These are phyloP conservation scores for Napeogenes inachia DNA, from an alignment of 2,888 invertebrate species.

Conservation along the genomic window DNA sequence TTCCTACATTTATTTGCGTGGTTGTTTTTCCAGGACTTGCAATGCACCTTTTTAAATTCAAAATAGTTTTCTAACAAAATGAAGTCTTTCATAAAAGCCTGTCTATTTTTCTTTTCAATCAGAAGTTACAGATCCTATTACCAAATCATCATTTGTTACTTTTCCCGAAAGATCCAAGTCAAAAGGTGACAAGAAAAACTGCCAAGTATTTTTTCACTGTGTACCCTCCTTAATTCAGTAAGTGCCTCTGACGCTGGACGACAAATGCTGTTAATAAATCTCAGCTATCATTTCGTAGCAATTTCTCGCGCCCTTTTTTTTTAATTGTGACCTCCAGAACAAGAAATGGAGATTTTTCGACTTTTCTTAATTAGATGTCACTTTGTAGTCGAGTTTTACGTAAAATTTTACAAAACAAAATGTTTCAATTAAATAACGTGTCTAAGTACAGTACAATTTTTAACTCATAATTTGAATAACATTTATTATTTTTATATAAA, in stretches of 20 bases:
- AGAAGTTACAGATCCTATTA: conserved; percentile 12
- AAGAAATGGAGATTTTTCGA: conserved; percentile 20
- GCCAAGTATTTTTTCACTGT: conserved; percentile 26
- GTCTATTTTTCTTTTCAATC: background rate
- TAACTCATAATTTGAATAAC: too few species aligned
- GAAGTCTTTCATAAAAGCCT: background rate
- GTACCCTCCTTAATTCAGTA: conserved; percentile 34
- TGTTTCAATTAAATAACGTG: conserved; percentile 13
- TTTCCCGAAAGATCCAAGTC: conserved; percentile 23
- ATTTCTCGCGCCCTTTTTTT: conserved; percentile 31
- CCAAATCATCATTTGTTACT: conserved; percentile 25
- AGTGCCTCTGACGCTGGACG: conserved; percentile 32
- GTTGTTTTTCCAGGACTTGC: background rate
- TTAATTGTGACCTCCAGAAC: conserved; percentile 29
- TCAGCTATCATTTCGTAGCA: conserved; percentile 33
- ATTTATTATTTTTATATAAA: conserved; percentile 2
- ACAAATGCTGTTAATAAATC: conserved; percentile 40
- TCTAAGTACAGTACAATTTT: background rate
- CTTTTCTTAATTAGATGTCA: conserved; percentile 27
- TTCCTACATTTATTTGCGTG: conserved; percentile 8
- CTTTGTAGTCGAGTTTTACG: conserved; percentile 9
- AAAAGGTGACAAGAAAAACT: conserved; percentile 33
- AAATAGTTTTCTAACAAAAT: background rate
- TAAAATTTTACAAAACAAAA: conserved; percentile 5
- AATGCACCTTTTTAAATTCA: background rate